Conservation (phyloP, 1,140 invertebrate genomes). For the Heterodera schachtii region DNA sequence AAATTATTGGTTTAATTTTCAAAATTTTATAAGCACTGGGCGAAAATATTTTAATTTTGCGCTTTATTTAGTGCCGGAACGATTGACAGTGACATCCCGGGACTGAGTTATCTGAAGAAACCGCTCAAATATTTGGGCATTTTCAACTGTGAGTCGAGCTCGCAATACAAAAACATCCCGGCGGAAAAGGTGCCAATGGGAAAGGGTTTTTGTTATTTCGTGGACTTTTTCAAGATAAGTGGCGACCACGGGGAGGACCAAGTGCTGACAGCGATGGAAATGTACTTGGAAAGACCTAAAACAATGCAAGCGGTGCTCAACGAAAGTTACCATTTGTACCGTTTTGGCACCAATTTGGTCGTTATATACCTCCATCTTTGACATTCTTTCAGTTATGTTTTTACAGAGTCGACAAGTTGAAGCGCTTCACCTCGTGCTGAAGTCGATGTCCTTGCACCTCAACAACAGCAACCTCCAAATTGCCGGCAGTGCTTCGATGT, state of each 20-base stretch:
- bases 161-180: constrained; percentile 41
- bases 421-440: constrained; percentile 39
- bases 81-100: constrained; percentile 40
- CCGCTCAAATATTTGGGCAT: constrained; percentile 45
- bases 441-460: constrained; percentile 33
- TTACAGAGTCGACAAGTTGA: constrained; percentile 40
- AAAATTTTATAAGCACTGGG: too few relatives aligned
- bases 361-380: not conserved
- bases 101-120: constrained; percentile 33
- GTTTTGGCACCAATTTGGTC: constrained; percentile 45
- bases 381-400: constrained; percentile 5
- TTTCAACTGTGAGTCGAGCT: constrained; percentile 41
- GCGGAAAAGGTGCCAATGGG: constrained; percentile 35
- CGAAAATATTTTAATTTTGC: too few relatives aligned
- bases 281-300: constrained; percentile 41
- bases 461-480: constrained; percentile 47
- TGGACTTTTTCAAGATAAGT: constrained; percentile 32
- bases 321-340: constrained; percentile 44
- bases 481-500: constrained; percentile 63
- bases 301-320: constrained; percentile 45
- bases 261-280: constrained; percentile 37
- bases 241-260: constrained; percentile 44
- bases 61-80: not conserved
- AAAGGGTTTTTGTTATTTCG: not conserved
- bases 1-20: not conserved